Conservation (phyloP, 2,797 vertebrate species). For the Mus caroli region DNA sequence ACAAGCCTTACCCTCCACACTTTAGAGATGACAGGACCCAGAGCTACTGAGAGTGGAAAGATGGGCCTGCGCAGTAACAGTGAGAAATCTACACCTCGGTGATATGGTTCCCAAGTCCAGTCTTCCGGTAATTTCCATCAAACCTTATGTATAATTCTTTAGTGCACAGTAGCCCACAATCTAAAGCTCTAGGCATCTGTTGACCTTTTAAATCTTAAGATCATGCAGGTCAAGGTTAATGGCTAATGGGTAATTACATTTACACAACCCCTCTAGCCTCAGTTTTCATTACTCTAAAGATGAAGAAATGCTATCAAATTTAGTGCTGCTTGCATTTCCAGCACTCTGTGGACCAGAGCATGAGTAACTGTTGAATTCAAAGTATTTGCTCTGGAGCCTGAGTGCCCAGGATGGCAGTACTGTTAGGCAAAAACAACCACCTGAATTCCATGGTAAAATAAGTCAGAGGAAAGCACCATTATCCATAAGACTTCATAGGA, state of each 20-base stretch:
- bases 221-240: conserved; percentile 46
- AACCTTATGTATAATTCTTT: conserved; percentile 36
- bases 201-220: conserved; percentile 52
- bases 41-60: not conserved
- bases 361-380: not conserved
- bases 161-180: conserved; percentile 50
- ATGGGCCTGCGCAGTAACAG: not conserved
- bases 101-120: conserved; percentile 1
- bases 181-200: conserved; percentile 18
- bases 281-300: conserved; percentile 61
- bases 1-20: not conserved
- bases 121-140: conserved; percentile 28
- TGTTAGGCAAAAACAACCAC: not conserved
- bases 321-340: not conserved
- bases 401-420: not conserved
- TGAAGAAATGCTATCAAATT: not conserved
- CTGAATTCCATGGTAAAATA: not conserved
- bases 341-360: not conserved
- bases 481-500: conserved; percentile 42
- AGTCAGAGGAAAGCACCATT: conserved; percentile 17
- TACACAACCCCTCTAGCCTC: not conserved
- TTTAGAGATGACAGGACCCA: conserved; percentile 34
- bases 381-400: not conserved
- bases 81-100: not conserved
- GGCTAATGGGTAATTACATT: not conserved